Base-by-base conservation (phyloP, 1,140 invertebrate species). In the Diuraphis noxia region DNA sequence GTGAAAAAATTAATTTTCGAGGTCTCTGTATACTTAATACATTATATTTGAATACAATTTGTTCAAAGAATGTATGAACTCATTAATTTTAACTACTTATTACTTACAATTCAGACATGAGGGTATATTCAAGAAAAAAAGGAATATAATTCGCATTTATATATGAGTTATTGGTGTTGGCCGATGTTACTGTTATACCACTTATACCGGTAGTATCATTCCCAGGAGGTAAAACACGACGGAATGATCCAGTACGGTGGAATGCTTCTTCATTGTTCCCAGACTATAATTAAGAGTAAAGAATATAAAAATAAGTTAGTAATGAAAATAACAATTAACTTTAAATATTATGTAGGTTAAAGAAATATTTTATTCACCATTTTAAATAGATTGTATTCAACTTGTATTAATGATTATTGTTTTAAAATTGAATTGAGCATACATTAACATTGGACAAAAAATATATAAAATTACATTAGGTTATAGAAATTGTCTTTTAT, bases 31-130 rank as follows among this genome's bases (percentile, higher is more conserved):
- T 72, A 72, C 4, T 49, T n/a, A 72, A n/a, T 72, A n/a, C 56
- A 72, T 17, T 2, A 63, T 34, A 52, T 34, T 34, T 84, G 43
- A 85, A 86, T 10, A 81, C 8, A 25, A 81, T 38, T 36, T 3
- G 8, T 36, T 38, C 19, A 81, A 81, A 25, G 40, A 40, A 40
- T 23, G 9, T 40, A 38, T 38, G 7, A 81, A 36, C 6, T 63
- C 4, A 17, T n/a, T 6, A n/a, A 34, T 72, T 46, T 46, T 72
- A 72, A 17, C n/a, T 17, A n/a, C 13, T 40, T 40, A 46, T 36
- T 86, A 88, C 92, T 92, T 91, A 92, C 92, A 92, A 92, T 91
- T 92, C 92, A 30, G 92, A 92, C 81, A 90, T 56, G 38, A 92
- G 88, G 10, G 87, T 85, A 43, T 92, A 92, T n/a, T 92, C 92